phyloP scores from a whole-genome alignment of 2,113 vertebrate genomes.

The Amazona vittata region DNA sequence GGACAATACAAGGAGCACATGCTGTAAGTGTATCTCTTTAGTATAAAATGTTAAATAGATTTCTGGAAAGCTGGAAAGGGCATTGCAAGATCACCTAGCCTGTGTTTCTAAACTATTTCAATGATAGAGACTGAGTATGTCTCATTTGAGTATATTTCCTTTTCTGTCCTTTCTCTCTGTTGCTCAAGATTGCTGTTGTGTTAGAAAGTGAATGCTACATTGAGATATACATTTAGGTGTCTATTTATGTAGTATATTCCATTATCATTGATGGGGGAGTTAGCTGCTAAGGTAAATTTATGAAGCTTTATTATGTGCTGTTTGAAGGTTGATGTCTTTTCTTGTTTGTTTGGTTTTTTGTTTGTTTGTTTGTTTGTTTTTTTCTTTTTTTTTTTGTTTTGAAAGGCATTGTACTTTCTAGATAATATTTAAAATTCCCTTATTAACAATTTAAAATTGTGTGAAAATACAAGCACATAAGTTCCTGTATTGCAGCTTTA shows the following conservation, averaged over 20 bases:
- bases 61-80: neutral
- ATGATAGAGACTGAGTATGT: neutral
- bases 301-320: neutral
- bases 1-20: slow-evolving; percentile 95
- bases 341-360: neutral
- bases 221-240: neutral
- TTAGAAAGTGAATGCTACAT: neutral
- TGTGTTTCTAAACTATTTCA: neutral
- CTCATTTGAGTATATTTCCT: neutral
- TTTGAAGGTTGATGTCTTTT: neutral
- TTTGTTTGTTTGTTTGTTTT: neutral
- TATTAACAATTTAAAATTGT: neutral
- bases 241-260: neutral
- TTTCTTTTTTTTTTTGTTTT: neutral
- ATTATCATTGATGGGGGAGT: neutral
- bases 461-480: neutral
- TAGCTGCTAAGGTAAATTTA: neutral
- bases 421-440: neutral
- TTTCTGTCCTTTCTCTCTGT: neutral
- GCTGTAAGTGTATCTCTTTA: slow-evolving; percentile 81
- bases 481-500: neutral
- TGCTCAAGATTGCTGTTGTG: neutral
- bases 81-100: neutral
- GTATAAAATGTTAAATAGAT: neutral
- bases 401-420: neutral